Evolutionary conservation across 2,888 invertebrate species (phyloP).

Genomic region (Exocentrus adspersus): DNA sequence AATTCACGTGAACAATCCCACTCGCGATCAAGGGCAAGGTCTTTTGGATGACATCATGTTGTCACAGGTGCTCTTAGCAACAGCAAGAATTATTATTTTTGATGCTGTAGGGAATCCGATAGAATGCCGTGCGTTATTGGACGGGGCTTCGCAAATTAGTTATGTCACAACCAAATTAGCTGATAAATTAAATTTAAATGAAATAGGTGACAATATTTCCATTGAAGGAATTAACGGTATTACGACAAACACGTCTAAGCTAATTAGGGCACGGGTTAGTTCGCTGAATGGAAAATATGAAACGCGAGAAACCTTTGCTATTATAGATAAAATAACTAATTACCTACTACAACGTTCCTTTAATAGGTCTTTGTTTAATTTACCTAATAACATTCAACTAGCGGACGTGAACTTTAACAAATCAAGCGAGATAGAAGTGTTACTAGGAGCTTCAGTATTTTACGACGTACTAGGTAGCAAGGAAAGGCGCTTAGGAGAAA

Average conservation of each 20-base stretch:
- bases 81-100: slow-evolving; percentile 1
- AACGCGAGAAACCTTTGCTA: not conserved
- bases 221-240: slow-evolving; percentile 3
- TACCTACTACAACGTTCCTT: not conserved
- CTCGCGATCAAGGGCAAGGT: too few species aligned
- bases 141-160: not conserved
- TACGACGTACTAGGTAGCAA: not conserved
- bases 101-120: not conserved
- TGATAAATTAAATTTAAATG: slow-evolving; percentile 3
- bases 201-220: not conserved
- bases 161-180: not conserved
- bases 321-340: not conserved
- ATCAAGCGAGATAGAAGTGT: not conserved
- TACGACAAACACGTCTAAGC: not conserved
- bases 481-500: not conserved
- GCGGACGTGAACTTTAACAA: not conserved
- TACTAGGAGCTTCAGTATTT: slow-evolving; percentile 7
- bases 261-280: not conserved
- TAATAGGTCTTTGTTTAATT: not conserved
- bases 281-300: not conserved
- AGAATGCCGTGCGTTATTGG: not conserved
- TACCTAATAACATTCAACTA: not conserved
- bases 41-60: not conserved
- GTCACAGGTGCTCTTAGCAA: slow-evolving; percentile 6
- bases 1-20: too few species aligned